Percentiles rank a stretch among this genome's conserved stretches.
Evolutionary conservation across 2,888 invertebrate genomes (phyloP).

Genomic region (Cataglyphis livida): DNA sequence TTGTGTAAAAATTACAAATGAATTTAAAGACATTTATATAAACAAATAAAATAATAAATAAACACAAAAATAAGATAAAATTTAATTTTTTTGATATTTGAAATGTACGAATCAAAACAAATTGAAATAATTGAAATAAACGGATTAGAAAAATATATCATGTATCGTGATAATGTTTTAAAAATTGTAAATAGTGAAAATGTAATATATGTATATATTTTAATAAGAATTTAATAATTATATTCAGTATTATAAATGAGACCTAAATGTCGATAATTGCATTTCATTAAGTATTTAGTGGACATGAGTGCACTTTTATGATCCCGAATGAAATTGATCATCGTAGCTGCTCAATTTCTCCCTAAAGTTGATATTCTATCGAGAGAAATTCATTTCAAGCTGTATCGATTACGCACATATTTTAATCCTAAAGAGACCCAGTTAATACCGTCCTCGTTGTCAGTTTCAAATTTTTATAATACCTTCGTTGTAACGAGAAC

Average conservation of each 20-base stretch:
- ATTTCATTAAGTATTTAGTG: conserved; percentile 40
- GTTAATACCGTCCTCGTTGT: not conserved
- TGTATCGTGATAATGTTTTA: not conserved
- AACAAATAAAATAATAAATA: not conserved
- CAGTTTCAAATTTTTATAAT: conserved; percentile 25
- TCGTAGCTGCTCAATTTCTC: conserved; percentile 17
- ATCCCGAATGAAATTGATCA: conserved; percentile 18
- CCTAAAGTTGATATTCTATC: conserved; percentile 30
- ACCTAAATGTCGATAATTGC: conserved; percentile 37
- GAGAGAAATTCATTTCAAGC: conserved; percentile 19
- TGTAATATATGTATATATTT: not conserved
- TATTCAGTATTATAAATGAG: conserved; percentile 20
- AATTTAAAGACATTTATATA: not conserved
- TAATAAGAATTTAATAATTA: not conserved
- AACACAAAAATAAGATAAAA: not conserved
- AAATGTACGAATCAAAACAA: not conserved
- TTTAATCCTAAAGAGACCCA: conserved; percentile 24
- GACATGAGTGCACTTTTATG: conserved; percentile 36
- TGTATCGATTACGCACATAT: conserved; percentile 9
- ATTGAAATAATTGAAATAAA: not conserved
- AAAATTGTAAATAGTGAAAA: conserved; percentile 7
- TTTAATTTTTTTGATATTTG: not conserved
- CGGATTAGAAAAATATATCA: not conserved
- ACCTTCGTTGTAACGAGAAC: conserved; percentile 7
- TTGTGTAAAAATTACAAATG: not conserved